Evolutionary conservation across 2,797 vertebrate genomes (phyloP), one percentile per base, ranked within the genome.

Genomic region (Myripristis murdjan): DNA sequence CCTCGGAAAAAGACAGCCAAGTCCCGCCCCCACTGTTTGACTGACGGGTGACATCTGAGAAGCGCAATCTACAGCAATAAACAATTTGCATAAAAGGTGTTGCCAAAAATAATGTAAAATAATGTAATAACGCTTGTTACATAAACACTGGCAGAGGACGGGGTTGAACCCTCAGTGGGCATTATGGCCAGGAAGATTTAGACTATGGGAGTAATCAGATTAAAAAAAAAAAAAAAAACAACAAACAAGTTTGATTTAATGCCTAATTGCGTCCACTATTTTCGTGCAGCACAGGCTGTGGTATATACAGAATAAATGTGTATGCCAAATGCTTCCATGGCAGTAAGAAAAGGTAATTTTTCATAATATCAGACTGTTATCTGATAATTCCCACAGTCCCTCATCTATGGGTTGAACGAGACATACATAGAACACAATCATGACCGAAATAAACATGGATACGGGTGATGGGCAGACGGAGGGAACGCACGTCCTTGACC

Each of bases 321-420:
- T 35, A 43, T 59, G 59, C 64, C 46, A 82, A 69, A 10, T 71
- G 2, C 52, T 79, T 37, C 77, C 70, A 84, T 84, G 79, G 69
- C 22, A 68, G 71, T 78, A 28, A 8, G 14, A 67, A 63, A 53
- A 72, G 54, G 53, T 67, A 31, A 47, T 80, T 70, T 64, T 65
- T 78, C 44, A 78, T 57, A 55, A 76, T 54, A 5, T 35, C 51
- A 64, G 65, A 54, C 4, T 33, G 58, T 81, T 88, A 86, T 87
- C 79, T 76, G 79, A 82, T 72, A 73, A 83, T 87, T 91, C 87
- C 84, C 89, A 91, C 83, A 83, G 70, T 82, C 26, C 20, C 16
- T 73, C 66, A 53, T 18, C 23, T 8, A 24, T 14, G 31, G 6
- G 26, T 54, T 68, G 9, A 64, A 70, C 18, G 61, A 43, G 59